Base-by-base conservation (phyloP, 2,888 invertebrate species). In the Sericinus montela region DNA sequence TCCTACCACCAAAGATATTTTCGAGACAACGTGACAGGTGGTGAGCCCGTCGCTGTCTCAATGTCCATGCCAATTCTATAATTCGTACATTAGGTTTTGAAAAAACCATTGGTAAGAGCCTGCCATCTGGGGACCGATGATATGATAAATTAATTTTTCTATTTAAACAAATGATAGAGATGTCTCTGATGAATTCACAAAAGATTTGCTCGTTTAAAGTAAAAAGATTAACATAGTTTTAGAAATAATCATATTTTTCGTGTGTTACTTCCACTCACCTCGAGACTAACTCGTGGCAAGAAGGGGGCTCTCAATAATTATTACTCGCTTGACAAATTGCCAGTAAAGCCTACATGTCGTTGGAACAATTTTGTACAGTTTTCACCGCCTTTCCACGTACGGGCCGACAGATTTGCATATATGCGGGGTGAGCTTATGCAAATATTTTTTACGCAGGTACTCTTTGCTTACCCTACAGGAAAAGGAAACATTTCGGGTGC, bases 281-380 rank as follows among this genome's bases (percentile, higher is more conserved):
- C 54, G 49, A 46, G 53, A 52, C 58, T 71, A 63, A 71, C 75
- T 77, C 75, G 67, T 67, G 65, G 61, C 65, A 61, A 61, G 59
- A 58, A 55, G 69, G 71, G 70, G 72, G 74, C 70, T 70, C 65
- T 60, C 76, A 84, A 85, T 86, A 86, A 89, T 89, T 84, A 86
- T 83, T 73, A 80, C 77, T 74, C 76, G 71, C 69, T 74, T 85
- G 87, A 89, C 85, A 88, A 88, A 88, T 88, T 87, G 80, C 74
- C 77, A 69, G 72, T 73, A 80, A 80, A 83, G 66, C 65, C 80
- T 75, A 75, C 80, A 75, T 80, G 83, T 80, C 80, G 79, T 68
- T 69, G 72, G 72, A 75, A 80, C 86, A 87, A 88, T 89, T 88
- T 89, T 85, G 86, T 86, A 86, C 85, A 85, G 84, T 89, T 88